Evolutionary conservation across 2,888 invertebrate species (phyloP).

Genomic region (Hyles lineata): DNA sequence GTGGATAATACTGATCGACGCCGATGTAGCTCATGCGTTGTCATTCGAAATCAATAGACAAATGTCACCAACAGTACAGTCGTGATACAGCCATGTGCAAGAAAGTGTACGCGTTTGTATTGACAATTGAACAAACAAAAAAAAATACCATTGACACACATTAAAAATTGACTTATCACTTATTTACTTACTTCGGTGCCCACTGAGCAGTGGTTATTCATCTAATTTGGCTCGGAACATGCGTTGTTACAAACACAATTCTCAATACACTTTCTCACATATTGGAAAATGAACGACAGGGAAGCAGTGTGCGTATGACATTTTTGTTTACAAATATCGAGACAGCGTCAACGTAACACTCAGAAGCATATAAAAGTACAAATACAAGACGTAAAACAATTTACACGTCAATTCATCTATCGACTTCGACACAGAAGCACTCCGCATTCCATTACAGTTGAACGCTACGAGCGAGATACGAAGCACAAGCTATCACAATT

Average conservation of each 20-base stretch:
- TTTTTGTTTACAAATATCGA: conserved; percentile 16
- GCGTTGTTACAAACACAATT: conserved; percentile 19
- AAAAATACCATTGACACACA: conserved; percentile 3
- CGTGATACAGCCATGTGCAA: conserved; percentile 16
- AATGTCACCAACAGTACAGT: conserved; percentile 32
- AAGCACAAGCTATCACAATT: conserved; percentile 64
- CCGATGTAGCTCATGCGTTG: conserved; percentile 62
- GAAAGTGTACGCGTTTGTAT: conserved; percentile 19
- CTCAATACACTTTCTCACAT: conserved; percentile 23
- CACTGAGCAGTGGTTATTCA: conserved; percentile 9
- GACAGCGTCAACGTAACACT: conserved; percentile 10
- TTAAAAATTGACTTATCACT: conserved; percentile 21
- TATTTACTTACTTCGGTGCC: conserved; percentile 18
- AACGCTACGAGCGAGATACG: conserved; percentile 29
- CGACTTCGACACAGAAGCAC: conserved; percentile 26
- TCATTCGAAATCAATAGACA: conserved; percentile 29
- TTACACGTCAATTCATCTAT: conserved; percentile 23
- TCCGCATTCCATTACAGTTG: conserved; percentile 17
- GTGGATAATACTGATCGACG: conserved; percentile 78
- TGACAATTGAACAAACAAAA: conserved; percentile 24
- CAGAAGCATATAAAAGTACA: conserved; percentile 25
- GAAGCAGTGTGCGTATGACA: conserved; percentile 23
- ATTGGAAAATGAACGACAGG: conserved; percentile 31
- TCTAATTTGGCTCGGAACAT: conserved; percentile 24
- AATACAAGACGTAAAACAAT: conserved; percentile 23